Conservation (phyloP, 2,797 vertebrate species). For the Neosilurus mollespiculum region DNA sequence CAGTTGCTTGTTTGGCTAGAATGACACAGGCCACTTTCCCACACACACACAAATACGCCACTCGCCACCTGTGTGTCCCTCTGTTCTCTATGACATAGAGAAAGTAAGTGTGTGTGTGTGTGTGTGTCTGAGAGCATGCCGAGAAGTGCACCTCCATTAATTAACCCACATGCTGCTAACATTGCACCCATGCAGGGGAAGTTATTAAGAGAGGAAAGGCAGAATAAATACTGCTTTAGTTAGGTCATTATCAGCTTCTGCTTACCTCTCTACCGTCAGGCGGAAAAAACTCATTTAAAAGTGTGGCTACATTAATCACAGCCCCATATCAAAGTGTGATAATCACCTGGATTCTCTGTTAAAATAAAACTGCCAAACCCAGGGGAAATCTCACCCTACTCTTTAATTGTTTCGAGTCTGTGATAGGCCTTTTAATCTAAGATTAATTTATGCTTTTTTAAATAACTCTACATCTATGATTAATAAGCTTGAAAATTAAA, state of each 20-base stretch:
- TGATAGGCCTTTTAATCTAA: slow-evolving; percentile 98
- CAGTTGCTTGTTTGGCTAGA: slow-evolving; percentile 47
- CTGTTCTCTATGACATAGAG: slow-evolving; percentile 39
- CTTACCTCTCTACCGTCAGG: slow-evolving; percentile 72
- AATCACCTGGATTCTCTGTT: slow-evolving; percentile 96
- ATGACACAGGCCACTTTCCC: slow-evolving; percentile 38
- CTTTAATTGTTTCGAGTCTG: slow-evolving; percentile 98
- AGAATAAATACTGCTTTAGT: slow-evolving; percentile 79
- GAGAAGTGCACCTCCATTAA: slow-evolving; percentile 59
- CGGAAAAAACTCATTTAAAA: slow-evolving; percentile 82
- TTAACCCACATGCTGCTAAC: slow-evolving; percentile 64
- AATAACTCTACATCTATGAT: slow-evolving; percentile 99
- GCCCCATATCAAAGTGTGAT: slow-evolving; percentile 88
- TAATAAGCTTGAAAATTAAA: slow-evolving; percentile 99
- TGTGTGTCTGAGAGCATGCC: slow-evolving; percentile 36
- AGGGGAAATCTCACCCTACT: slow-evolving; percentile 97
- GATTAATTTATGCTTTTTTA: slow-evolving; percentile 99
- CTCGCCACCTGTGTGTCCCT: slow-evolving; percentile 55
- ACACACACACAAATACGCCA: slow-evolving; percentile 31
- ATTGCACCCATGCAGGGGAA: slow-evolving; percentile 57
- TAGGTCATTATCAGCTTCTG: slow-evolving; percentile 84
- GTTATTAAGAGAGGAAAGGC: slow-evolving; percentile 60
- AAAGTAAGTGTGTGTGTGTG: slow-evolving; percentile 9
- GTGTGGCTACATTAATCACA: slow-evolving; percentile 96
- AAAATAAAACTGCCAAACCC: slow-evolving; percentile 91